phyloP scores from a whole-genome alignment of 2,113 vertebrate species.

The Coreoperca whiteheadi region DNA sequence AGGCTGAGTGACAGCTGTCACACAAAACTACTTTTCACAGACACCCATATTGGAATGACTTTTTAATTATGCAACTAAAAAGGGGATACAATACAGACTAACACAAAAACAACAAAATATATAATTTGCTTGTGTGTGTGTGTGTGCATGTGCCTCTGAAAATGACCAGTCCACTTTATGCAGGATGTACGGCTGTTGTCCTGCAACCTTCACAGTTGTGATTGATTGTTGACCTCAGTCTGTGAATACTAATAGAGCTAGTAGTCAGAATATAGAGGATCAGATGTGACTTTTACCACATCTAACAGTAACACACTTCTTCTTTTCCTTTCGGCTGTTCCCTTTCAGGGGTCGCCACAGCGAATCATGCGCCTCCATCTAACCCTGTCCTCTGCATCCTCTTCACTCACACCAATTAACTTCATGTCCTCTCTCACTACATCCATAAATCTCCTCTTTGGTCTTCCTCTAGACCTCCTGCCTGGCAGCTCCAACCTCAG shows the following conservation, averaged over 20 bases:
- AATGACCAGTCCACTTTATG: neutral
- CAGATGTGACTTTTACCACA: neutral
- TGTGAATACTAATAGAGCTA: neutral
- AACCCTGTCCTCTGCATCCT: too few relatives aligned
- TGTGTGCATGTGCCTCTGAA: neutral
- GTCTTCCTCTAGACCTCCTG: too few relatives aligned
- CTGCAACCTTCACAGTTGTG: neutral
- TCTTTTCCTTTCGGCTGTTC: too few relatives aligned
- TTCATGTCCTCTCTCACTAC: too few relatives aligned
- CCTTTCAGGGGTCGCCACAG: too few relatives aligned
- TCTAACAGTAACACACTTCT: neutral
- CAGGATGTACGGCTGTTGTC: neutral
- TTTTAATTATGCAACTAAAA: neutral
- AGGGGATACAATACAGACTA: neutral
- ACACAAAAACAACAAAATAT: neutral
- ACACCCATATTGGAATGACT: neutral
- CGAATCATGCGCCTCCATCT: too few relatives aligned
- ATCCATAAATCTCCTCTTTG: too few relatives aligned
- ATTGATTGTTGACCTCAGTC: neutral
- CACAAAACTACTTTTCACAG: neutral
- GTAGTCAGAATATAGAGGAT: neutral
- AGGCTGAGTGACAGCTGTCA: slow-evolving; percentile 13
- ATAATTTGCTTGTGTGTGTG: neutral
- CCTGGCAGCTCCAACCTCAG: too few relatives aligned
- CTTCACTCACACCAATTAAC: too few relatives aligned